Conservation (phyloP, 2,888 invertebrate species). For the Lymantria monacha region DNA sequence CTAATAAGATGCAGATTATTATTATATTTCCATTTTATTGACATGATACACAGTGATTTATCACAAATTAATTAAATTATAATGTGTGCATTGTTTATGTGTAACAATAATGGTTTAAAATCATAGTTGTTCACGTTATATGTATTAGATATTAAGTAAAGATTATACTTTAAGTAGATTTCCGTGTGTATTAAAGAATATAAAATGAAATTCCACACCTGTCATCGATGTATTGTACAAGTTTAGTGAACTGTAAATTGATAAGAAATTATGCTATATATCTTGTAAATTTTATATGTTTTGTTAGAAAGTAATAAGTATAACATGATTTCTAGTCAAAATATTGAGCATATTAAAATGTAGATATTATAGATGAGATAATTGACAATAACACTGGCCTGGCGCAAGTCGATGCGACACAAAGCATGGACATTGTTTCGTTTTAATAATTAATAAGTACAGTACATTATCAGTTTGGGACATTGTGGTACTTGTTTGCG, state of each 20-base stretch:
- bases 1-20: conserved; percentile 42
- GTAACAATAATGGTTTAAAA: conserved; percentile 56
- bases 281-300: conserved; percentile 76
- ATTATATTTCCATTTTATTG: conserved; percentile 35
- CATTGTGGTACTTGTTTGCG: conserved; percentile 55
- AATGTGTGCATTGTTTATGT: conserved; percentile 38
- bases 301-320: conserved; percentile 77
- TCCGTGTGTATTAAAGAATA: conserved; percentile 45
- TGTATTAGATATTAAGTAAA: conserved; percentile 45
- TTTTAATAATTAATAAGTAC: conserved; percentile 66
- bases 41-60: conserved; percentile 35
- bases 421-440: conserved; percentile 44
- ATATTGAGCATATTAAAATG: conserved; percentile 80
- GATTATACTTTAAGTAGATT: conserved; percentile 48
- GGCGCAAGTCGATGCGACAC: conserved; percentile 41
- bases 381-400: conserved; percentile 81
- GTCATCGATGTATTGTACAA: conserved; percentile 78
- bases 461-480: conserved; percentile 55
- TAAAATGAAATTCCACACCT: conserved; percentile 49
- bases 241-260: conserved; percentile 74
- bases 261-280: conserved; percentile 77
- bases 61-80: conserved; percentile 38
- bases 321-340: conserved; percentile 83
- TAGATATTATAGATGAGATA: conserved; percentile 76
- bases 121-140: conserved; percentile 53